These are phyloP conservation scores for Rhinophrynus dorsalis DNA, from an alignment of 2,797 vertebrate genomes.

Conservation along the genomic window DNA sequence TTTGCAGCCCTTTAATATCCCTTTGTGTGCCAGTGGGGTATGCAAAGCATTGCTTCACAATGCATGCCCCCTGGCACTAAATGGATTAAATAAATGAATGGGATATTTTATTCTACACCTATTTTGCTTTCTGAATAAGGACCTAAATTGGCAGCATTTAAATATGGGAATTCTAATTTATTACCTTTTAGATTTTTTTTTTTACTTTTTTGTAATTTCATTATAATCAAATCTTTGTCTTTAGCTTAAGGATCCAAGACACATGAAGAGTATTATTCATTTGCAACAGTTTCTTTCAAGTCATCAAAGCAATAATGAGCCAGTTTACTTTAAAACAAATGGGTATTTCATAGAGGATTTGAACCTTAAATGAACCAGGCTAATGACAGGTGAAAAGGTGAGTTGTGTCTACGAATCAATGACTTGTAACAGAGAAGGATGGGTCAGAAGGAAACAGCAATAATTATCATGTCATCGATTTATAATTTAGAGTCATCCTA, in stretches of 20 bases:
- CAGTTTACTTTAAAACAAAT: slow-evolving; percentile 37
- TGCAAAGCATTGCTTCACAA: no score
- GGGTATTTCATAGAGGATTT: slow-evolving; percentile 33
- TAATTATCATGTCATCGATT: slow-evolving; percentile 41
- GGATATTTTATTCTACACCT: no score
- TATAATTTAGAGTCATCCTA: slow-evolving; percentile 14
- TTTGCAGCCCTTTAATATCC: no score
- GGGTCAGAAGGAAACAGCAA: slow-evolving; percentile 16
- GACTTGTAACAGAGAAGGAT: slow-evolving; percentile 36
- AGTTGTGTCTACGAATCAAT: slow-evolving; percentile 40
- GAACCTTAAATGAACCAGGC: slow-evolving; percentile 39
- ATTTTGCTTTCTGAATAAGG: no score
- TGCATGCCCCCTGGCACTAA: no score
- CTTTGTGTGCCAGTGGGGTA: no score
- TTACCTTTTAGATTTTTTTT: no score
- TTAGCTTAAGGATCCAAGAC: not conserved
- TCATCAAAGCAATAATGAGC: slow-evolving; percentile 36
- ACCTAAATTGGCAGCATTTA: no score
- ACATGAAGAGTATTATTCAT: not conserved
- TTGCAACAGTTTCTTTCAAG: slow-evolving; percentile 5
- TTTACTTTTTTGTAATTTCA: no score
- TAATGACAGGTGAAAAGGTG: slow-evolving; percentile 42
- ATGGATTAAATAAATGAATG: no score
- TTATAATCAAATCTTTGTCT: no score
- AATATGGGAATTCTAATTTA: no score